Evolutionary conservation across 2,113 vertebrate genomes (phyloP), one percentile per base, ranked within the genome.

Genomic region (Nettapus auritus): DNA sequence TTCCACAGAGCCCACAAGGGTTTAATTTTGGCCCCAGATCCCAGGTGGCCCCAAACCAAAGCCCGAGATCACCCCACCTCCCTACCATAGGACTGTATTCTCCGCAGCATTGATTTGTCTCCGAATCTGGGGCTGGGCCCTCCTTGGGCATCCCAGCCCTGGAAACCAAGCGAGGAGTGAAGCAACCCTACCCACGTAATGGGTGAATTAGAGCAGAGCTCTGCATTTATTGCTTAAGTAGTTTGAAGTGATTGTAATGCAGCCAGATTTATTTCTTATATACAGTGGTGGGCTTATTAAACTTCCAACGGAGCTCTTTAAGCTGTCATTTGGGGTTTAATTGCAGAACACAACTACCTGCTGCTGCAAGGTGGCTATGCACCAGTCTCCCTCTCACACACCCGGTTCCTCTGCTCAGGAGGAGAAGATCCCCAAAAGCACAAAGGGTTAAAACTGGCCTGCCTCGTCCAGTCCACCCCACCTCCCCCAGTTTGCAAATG

Each of bases 371-470:
- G 56, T 70, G 81, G 60, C 87, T 0, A 12, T 20, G 66, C 12
- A 86, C 17, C 57, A 71, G 26, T 77, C 31, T 8, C 67, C 33
- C 50, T 59, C 50, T 52, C 78, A 26, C 8, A 4, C 57, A 21
- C 20, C 0, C 0, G 34, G 11, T 1, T 73, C 79, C 36, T 66
- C 82, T 56, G 55, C 90, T 74, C 46, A 3, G 22, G 38, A 46
- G 34, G 55, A 34, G 78, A 38, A 73, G 78, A 85, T 55, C 19
- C 76, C 46, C 34, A 2, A 42, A 80, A 82, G 57, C 73, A 71
- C 64, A 29, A 82, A 92, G 93, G 77, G 94, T 94, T 94, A 94
- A 96, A 94, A 33, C 64, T 26, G 48, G 20, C 16, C 75, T 76
- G 67, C 76, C 80, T 71, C 6, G 5, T 57, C 81, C 71, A 8